phyloP scores from a whole-genome alignment of 1,140 invertebrate genomes.

The Potamilus streckersoni region DNA sequence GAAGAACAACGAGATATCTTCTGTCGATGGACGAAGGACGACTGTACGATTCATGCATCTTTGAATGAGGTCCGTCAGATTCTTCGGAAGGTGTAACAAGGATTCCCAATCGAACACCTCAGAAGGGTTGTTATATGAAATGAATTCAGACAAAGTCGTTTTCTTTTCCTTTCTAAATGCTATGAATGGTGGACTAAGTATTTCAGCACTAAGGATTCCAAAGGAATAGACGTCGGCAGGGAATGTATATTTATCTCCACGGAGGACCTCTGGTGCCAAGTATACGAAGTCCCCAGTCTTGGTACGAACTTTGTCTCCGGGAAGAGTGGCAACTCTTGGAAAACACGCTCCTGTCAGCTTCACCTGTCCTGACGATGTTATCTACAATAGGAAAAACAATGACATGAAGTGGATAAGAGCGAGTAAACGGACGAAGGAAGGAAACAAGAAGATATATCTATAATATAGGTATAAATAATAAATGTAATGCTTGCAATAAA shows the following conservation, averaged over 20 bases:
- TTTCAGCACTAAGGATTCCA: conserved; percentile 42
- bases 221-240: conserved; percentile 49
- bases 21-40: no score
- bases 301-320: conserved; percentile 9
- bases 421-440: no score
- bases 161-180: conserved; percentile 26
- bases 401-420: no score
- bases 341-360: conserved; percentile 40
- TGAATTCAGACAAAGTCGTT: conserved; percentile 35
- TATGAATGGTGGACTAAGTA: conserved; percentile 18
- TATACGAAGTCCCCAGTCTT: conserved; percentile 33
- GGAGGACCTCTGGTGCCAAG: conserved; percentile 47
- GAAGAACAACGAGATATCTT: no score
- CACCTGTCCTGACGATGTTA: conserved; percentile 31
- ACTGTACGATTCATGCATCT: no score
- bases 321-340: conserved; percentile 35
- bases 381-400: conserved; percentile 20
- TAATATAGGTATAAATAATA: no score
- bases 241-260: conserved; percentile 33
- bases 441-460: no score
- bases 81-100: no score
- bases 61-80: no score
- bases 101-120: conserved; percentile 20
- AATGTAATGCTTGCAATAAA: no score
- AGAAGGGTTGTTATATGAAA: conserved; percentile 24